phyloP scores from a whole-genome alignment of 1,140 invertebrate genomes.

The Wasmannia auropunctata region DNA sequence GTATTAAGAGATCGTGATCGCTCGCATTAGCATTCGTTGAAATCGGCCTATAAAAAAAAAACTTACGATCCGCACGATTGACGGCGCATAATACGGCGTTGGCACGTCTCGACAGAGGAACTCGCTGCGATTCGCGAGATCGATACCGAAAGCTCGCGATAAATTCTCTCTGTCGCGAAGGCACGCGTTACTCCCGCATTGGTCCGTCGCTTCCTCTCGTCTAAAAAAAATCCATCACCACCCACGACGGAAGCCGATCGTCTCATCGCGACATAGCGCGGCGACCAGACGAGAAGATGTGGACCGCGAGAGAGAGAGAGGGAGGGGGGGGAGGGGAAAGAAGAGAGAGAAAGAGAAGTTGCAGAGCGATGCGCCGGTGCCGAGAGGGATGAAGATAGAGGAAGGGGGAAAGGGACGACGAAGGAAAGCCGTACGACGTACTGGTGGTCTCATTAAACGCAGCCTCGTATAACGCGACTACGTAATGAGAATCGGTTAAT shows the following conservation, averaged over 20 bases:
- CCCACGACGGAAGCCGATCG: constrained; percentile 54
- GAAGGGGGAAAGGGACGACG: not conserved
- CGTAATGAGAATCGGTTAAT: constrained; percentile 84
- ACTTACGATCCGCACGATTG: constrained; percentile 7
- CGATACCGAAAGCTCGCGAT: constrained; percentile 25
- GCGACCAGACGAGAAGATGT: constrained; percentile 29
- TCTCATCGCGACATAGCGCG: constrained; percentile 18
- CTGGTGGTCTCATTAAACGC: constrained; percentile 83
- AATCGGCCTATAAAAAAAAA: not conserved
- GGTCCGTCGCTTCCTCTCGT: not conserved
- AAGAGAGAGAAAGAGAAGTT: not conserved
- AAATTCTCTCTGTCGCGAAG: constrained; percentile 25
- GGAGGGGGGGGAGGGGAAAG: not conserved
- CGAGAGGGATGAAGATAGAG: not conserved
- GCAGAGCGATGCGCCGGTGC: not conserved
- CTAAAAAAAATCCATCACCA: constrained; percentile 56
- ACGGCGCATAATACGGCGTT: not conserved
- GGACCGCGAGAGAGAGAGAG: constrained; percentile 8
- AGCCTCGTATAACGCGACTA: constrained; percentile 76
- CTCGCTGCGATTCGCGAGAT: constrained; percentile 17
- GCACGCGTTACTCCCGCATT: constrained; percentile 5
- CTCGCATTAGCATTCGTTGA: not conserved
- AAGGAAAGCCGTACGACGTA: constrained; percentile 67
- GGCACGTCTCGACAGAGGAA: not conserved
- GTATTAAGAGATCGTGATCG: not conserved